phyloP scores from a whole-genome alignment of 2,113 vertebrate genomes.

The Sebastes fasciatus region DNA sequence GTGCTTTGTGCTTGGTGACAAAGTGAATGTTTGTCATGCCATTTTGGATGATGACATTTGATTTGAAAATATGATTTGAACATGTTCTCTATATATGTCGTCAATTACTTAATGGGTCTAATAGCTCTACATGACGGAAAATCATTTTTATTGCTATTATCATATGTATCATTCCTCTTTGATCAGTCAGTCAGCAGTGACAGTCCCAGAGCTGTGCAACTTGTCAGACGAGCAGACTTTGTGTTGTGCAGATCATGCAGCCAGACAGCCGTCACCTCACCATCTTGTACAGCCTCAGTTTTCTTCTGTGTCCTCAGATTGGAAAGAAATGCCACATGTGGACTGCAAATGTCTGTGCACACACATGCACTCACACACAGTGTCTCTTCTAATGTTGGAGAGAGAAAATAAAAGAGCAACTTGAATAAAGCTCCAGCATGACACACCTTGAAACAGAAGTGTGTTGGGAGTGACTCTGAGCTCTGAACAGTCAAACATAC shows the following conservation, averaged over 20 bases:
- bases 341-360: conserved; percentile 47
- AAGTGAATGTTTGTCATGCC: too few species aligned
- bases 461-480: too few species aligned
- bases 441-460: too few species aligned
- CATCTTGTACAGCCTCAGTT: not conserved
- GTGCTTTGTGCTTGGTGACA: too few species aligned
- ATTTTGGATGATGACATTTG: too few species aligned
- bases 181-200: conserved; percentile 7
- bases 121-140: not conserved
- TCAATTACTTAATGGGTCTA: not conserved
- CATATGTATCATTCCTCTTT: not conserved
- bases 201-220: conserved; percentile 20
- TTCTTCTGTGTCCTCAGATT: not conserved
- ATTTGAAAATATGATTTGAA: not conserved
- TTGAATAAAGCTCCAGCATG: too few species aligned
- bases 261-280: not conserved
- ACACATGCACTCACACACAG: not conserved
- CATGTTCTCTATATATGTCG: not conserved
- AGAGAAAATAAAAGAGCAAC: too few species aligned
- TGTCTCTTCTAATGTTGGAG: too few species aligned
- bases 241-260: conserved; percentile 3
- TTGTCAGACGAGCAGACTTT: conserved; percentile 37
- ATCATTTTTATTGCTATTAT: not conserved
- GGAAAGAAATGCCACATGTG: conserved; percentile 40
- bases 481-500: not conserved